Evolutionary conservation across 2,888 invertebrate genomes (phyloP).

Genomic region (Andrena camellia): DNA sequence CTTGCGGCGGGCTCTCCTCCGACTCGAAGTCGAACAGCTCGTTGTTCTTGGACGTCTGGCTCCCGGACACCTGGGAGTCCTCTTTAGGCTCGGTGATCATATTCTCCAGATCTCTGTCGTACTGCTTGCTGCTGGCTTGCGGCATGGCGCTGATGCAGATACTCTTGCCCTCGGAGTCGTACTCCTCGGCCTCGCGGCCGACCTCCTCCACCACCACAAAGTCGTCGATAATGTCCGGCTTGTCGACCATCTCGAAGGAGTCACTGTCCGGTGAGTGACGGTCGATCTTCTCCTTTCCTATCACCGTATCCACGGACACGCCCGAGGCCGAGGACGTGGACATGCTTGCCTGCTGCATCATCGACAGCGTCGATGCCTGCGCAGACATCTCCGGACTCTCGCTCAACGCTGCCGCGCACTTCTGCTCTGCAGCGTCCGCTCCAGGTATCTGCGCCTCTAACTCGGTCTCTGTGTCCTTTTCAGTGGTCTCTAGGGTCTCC

Average conservation of each 20-base stretch:
- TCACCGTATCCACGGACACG: slow-evolving; percentile 81
- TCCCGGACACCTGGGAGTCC: slow-evolving; percentile 53
- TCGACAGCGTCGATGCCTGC: slow-evolving; percentile 69
- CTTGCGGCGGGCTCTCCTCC: slow-evolving; percentile 83
- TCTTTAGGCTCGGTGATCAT: slow-evolving; percentile 75
- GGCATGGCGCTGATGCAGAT: slow-evolving; percentile 88
- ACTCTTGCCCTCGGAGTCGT: slow-evolving; percentile 93
- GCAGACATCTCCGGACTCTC: slow-evolving; percentile 63
- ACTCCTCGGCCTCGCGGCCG: slow-evolving; percentile 93
- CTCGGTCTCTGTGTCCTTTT: not conserved
- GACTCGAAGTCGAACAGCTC: slow-evolving; percentile 83
- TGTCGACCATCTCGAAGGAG: slow-evolving; percentile 95
- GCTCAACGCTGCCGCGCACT: not conserved
- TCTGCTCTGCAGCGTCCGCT: slow-evolving; percentile 61
- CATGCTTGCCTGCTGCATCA: slow-evolving; percentile 83
- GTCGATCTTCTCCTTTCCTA: slow-evolving; percentile 80
- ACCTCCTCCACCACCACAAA: slow-evolving; percentile 96
- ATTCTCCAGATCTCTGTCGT: slow-evolving; percentile 87
- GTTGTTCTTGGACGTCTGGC: slow-evolving; percentile 61
- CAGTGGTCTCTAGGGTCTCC: not conserved
- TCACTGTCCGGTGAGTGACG: slow-evolving; percentile 91
- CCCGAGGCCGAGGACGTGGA: slow-evolving; percentile 83
- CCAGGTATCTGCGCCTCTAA: slow-evolving; percentile 36
- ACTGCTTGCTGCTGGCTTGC: slow-evolving; percentile 86
- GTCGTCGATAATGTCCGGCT: slow-evolving; percentile 94